Base-by-base conservation (phyloP, 2,113 vertebrate genomes). In the Perca schrenkii region DNA sequence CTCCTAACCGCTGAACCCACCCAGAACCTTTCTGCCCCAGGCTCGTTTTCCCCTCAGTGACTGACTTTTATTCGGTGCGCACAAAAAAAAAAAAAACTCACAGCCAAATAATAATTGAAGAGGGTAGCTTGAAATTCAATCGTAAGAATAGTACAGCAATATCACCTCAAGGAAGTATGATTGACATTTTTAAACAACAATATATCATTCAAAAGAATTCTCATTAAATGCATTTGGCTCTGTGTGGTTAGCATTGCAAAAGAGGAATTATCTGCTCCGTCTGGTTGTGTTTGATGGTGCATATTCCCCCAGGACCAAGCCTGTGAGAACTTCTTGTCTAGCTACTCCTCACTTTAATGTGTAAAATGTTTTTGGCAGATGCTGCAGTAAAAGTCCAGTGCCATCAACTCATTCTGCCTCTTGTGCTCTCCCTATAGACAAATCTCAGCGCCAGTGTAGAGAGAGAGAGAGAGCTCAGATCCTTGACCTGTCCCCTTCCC, bases 361-460 rank as follows among this genome's bases (percentile, higher is more conserved):
- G 91, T 89, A 90, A 94, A 94, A 92, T 92, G 86, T 72, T 94
- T 90, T 74, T 92, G 86, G 69, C 85, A 91, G 90, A 88, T 85
- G 88, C 86, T 90, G 77, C 80, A 85, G 89, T 79, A 79, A 86
- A 87, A 91, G 74, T 89, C 83, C 85, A 56, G 63, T 61, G 60
- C 85, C 88, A 89, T 90, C 86, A 83, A 80, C 84, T 86, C 72
- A 77, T 64, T 71, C 54, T 80, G 57, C 74, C 73, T 43, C 56
- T 70, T 65, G 40, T 13, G 13, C 43, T 66, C 61, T 89, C 86
- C 83, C 83, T 22, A 74, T 15, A 82, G 83, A 91, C 84, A 85
- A 89, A 87, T 93, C 88, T 89, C 88, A 36, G 86, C 80, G 58
- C 16, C 63, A n/a, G 81, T 82, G 84, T 86, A 82, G 79, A 74